phyloP scores from a whole-genome alignment of 2,797 vertebrate species.

The Gadopsis bispinosus region DNA sequence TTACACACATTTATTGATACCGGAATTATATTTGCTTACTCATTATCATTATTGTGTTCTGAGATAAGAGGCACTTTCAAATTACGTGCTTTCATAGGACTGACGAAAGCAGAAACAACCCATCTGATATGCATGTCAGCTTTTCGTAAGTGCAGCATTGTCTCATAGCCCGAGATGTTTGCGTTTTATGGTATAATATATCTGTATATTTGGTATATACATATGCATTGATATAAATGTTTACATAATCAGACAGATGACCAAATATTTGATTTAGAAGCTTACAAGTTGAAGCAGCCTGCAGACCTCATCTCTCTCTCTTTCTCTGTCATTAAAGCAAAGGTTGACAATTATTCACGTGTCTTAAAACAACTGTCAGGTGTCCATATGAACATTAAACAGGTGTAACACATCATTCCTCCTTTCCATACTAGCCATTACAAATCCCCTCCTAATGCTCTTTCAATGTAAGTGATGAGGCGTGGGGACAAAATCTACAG shows the following conservation, averaged over 20 bases:
- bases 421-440: background rate
- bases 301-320: background rate
- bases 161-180: background rate
- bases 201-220: background rate
- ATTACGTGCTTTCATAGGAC: background rate
- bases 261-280: background rate
- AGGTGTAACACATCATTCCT: no score
- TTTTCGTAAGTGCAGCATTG: background rate
- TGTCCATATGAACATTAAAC: background rate
- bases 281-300: background rate
- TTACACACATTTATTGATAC: conserved; percentile 32
- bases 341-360: background rate
- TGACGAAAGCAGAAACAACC: conserved; percentile 4
- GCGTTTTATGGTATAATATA: background rate
- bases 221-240: background rate
- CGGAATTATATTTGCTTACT: conserved; percentile 14
- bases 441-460: background rate
- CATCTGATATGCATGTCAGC: background rate
- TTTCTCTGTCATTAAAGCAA: background rate
- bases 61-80: conserved; percentile 25
- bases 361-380: background rate
- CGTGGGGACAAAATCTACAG: no score
- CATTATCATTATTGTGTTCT: background rate
- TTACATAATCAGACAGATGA: background rate
- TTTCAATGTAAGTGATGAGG: no score